A percentile compares a stretch with the other conserved stretches of the same genome.
These are phyloP conservation scores for Tetragnatha versicolor DNA, from an alignment of 1,140 invertebrate species.

Conservation along the genomic window DNA sequence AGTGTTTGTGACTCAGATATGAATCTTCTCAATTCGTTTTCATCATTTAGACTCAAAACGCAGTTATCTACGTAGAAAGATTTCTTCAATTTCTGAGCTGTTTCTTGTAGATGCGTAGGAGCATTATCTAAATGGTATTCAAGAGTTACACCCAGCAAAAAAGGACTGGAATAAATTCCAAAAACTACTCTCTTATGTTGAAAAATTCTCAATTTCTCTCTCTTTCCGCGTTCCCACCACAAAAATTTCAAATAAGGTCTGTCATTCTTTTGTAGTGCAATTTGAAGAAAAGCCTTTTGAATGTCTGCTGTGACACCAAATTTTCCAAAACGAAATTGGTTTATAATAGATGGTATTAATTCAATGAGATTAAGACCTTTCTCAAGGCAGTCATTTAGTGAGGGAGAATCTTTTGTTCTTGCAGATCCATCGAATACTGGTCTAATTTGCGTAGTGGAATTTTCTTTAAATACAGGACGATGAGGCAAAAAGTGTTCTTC, in stretches of 20 bases:
- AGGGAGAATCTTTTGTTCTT: slow-evolving; percentile 58
- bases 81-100: not conserved
- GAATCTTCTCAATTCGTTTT: not conserved
- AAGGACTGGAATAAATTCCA: not conserved
- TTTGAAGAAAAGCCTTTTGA: slow-evolving; percentile 6
- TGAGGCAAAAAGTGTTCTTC: not conserved
- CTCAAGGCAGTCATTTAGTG: slow-evolving; percentile 63
- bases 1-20: not conserved
- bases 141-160: not conserved
- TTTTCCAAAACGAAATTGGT: not conserved
- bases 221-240: not conserved
- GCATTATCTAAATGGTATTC: not conserved
- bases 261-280: not conserved
- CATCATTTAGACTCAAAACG: not conserved
- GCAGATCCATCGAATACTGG: slow-evolving; percentile 58
- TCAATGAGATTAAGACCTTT: slow-evolving; percentile 58
- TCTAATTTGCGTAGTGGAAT: slow-evolving; percentile 51
- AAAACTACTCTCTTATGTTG: not conserved
- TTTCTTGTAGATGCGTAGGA: too few relatives aligned
- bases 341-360: not conserved
- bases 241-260: not conserved
- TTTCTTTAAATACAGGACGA: slow-evolving; percentile 38
- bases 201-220: not conserved
- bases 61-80: slow-evolving; percentile 5
- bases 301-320: not conserved